A percentile compares a stretch with the other conserved stretches of the same genome.
Evolutionary conservation across 2,888 invertebrate genomes (phyloP).

Genomic region (Onthophagus sagittarius): DNA sequence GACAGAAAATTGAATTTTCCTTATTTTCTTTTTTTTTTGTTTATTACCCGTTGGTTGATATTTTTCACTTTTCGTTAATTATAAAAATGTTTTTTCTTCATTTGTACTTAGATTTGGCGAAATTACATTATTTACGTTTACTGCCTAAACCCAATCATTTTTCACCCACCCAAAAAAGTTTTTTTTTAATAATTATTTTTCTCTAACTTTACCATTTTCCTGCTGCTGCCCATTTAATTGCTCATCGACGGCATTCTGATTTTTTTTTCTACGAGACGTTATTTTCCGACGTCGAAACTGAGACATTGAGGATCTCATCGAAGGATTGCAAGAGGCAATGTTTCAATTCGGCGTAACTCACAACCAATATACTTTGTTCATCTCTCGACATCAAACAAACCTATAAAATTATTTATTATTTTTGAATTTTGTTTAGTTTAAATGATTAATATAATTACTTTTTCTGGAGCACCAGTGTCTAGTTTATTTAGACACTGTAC

Average conservation of each 20-base stretch:
- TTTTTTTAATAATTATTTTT: not conserved
- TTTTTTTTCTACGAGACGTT: slow-evolving; percentile 31
- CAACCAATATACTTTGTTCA: slow-evolving; percentile 93
- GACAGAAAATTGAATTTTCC: slow-evolving; percentile 12
- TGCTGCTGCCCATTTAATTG: slow-evolving; percentile 12
- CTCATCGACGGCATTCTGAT: slow-evolving; percentile 1
- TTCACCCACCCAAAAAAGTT: slow-evolving; percentile 18
- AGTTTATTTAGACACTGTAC: slow-evolving; percentile 91
- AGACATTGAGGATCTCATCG: slow-evolving; percentile 68
- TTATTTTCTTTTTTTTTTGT: slow-evolving; percentile 6
- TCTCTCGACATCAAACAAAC: slow-evolving; percentile 95
- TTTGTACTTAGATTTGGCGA: slow-evolving; percentile 33
- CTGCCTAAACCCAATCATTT: slow-evolving; percentile 35
- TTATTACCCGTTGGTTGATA: slow-evolving; percentile 7
- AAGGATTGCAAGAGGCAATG: slow-evolving; percentile 92
- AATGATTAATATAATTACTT: slow-evolving; percentile 52
- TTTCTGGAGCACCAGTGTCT: slow-evolving; percentile 76
- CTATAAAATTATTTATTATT: slow-evolving; percentile 46
- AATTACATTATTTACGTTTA: slow-evolving; percentile 19
- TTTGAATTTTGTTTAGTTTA: not conserved
- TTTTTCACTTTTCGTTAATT: slow-evolving; percentile 13
- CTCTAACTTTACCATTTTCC: slow-evolving; percentile 20
- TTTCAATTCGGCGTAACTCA: slow-evolving; percentile 92
- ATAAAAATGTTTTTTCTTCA: slow-evolving; percentile 10
- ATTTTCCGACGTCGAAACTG: slow-evolving; percentile 41